These are phyloP conservation scores for Escarpia spicata DNA, from an alignment of 2,888 invertebrate species.

Conservation along the genomic window DNA sequence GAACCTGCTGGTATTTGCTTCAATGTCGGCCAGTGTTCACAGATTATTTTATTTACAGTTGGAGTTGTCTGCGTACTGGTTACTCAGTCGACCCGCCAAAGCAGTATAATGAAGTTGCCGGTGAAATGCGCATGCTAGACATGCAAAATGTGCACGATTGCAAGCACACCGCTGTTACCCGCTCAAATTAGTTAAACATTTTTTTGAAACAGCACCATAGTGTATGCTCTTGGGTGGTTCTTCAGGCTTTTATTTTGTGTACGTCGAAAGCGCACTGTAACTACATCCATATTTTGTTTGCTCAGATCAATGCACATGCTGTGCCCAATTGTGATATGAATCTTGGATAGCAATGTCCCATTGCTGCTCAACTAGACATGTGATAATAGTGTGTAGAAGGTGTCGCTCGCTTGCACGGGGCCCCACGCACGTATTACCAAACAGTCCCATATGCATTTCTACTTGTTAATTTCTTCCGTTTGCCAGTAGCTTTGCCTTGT, in stretches of 20 bases:
- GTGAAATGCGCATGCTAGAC: neutral
- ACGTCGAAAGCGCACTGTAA: neutral
- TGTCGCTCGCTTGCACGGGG: neutral
- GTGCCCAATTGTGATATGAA: neutral
- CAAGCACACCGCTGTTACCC: neutral
- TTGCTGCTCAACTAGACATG: neutral
- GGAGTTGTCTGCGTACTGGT: neutral
- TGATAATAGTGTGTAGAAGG: neutral
- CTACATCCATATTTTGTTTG: neutral
- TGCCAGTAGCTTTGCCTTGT: neutral
- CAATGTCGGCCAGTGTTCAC: neutral
- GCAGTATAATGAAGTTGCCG: neutral
- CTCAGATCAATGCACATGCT: neutral
- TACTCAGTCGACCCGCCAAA: neutral
- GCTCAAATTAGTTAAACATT: neutral
- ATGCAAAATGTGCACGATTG: neutral
- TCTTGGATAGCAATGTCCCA: slow-evolving; percentile 13
- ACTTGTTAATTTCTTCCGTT: neutral
- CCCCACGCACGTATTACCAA: neutral
- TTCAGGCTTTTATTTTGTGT: neutral
- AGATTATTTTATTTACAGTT: neutral
- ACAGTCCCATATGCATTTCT: neutral
- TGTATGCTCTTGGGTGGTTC: neutral
- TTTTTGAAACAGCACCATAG: neutral
- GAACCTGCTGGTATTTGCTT: neutral